phyloP scores from a whole-genome alignment of 2,888 invertebrate species.

The Hymenopus coronatus region DNA sequence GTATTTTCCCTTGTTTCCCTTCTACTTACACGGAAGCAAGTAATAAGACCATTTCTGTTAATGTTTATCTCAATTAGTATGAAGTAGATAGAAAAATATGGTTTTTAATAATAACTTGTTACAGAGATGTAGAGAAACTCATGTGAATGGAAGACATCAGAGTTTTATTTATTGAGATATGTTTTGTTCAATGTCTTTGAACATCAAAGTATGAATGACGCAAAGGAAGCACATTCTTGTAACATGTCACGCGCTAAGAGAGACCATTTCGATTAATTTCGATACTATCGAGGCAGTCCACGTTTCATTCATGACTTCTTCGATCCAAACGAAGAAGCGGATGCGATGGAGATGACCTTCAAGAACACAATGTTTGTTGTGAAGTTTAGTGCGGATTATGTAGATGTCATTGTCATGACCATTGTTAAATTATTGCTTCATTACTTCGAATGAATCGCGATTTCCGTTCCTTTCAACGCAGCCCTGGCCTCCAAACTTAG shows the following conservation, averaged over 20 bases:
- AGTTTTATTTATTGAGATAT: too few relatives aligned
- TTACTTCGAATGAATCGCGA: background rate
- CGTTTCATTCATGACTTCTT: background rate
- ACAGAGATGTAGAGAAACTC: too few relatives aligned
- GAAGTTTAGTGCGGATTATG: background rate
- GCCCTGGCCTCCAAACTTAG: background rate
- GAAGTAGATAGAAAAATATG: too few relatives aligned
- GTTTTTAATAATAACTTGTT: too few relatives aligned
- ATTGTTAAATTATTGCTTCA: background rate
- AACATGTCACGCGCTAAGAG: background rate
- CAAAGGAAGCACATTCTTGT: background rate
- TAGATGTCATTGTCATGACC: background rate
- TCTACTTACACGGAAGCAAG: too few relatives aligned
- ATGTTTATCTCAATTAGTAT: too few relatives aligned
- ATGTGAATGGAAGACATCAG: too few relatives aligned
- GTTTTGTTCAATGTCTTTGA: background rate
- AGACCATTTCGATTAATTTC: background rate
- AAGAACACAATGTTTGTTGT: background rate
- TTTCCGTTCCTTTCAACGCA: background rate
- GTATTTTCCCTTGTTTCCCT: too few relatives aligned
- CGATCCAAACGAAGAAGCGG: background rate
- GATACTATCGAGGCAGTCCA: background rate
- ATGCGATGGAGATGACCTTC: background rate
- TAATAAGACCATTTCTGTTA: too few relatives aligned
- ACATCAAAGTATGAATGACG: background rate